A percentile compares a stretch with the other conserved stretches of the same genome.
Evolutionary conservation across 2,888 invertebrate species (phyloP).

Genomic region (Leptopterna dolabrata): DNA sequence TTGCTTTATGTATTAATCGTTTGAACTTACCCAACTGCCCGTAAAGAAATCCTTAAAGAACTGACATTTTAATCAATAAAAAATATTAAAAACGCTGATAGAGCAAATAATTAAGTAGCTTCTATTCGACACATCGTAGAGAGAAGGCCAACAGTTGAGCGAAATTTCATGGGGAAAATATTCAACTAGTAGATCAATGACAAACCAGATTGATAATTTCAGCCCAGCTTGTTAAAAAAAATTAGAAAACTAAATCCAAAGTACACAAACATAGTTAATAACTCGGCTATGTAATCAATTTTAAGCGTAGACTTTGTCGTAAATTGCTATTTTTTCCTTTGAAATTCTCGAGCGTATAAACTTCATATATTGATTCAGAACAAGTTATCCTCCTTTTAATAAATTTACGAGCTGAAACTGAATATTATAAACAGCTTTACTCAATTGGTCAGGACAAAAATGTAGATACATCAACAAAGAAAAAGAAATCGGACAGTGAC

Average conservation of each 20-base stretch:
- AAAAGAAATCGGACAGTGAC: slow-evolving; percentile 20
- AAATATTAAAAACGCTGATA: too few species aligned
- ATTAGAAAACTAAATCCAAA: background rate
- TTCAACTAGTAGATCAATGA: background rate
- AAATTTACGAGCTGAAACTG: slow-evolving; percentile 31
- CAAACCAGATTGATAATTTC: slow-evolving; percentile 14
- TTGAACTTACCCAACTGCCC: too few species aligned
- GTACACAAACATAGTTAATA: background rate
- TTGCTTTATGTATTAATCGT: too few species aligned
- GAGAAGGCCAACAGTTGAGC: background rate
- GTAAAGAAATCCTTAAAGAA: too few species aligned
- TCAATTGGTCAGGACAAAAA: background rate
- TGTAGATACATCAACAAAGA: background rate
- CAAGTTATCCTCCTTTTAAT: slow-evolving; percentile 31
- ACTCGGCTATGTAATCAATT: background rate
- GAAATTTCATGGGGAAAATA: background rate
- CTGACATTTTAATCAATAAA: too few species aligned
- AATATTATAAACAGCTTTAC: slow-evolving; percentile 30
- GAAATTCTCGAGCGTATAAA: slow-evolving; percentile 12
- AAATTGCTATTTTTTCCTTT: background rate
- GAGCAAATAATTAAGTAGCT: too few species aligned
- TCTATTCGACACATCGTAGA: too few species aligned
- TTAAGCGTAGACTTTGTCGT: background rate
- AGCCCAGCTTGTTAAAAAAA: too few species aligned
- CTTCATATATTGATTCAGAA: slow-evolving; percentile 17